A percentile compares a stretch with the other conserved stretches of the same genome.
Evolutionary conservation across 2,113 vertebrate genomes (phyloP).

Genomic region (Ivindomyrus marchei): DNA sequence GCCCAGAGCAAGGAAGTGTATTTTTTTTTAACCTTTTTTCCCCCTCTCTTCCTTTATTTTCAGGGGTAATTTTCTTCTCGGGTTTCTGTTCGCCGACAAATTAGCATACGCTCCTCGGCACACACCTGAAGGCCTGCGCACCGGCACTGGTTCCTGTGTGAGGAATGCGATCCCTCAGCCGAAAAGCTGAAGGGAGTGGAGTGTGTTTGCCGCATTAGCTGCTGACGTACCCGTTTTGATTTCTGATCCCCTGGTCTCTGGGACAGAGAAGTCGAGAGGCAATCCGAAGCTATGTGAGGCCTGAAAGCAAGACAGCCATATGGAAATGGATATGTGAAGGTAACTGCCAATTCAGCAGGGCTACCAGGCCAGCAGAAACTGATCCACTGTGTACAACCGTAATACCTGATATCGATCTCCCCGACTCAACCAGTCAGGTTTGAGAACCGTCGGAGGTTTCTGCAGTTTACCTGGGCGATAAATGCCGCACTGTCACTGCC

Average conservation of each 20-base stretch:
- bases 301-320: neutral
- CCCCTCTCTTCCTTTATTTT: conserved; percentile 16
- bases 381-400: neutral
- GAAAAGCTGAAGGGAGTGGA: neutral
- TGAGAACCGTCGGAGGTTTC: neutral
- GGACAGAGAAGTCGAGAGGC: neutral
- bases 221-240: neutral
- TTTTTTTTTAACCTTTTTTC: conserved; percentile 12
- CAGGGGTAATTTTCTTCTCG: conserved; percentile 16
- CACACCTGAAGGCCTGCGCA: neutral
- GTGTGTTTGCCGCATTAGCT: neutral
- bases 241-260: neutral
- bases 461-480: neutral
- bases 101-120: neutral
- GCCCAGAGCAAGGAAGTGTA: conserved; percentile 50
- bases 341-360: neutral
- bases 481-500: neutral
- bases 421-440: neutral
- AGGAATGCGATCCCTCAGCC: neutral
- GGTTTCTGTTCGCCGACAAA: conserved; percentile 6
- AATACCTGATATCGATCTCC: neutral
- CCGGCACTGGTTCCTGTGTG: neutral
- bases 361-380: neutral
- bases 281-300: neutral
- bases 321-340: neutral